A percentile compares a stretch with the other conserved stretches of the same genome.
Evolutionary conservation across 2,797 vertebrate genomes (phyloP).

Genomic region (Mormyrus proboscirostris): DNA sequence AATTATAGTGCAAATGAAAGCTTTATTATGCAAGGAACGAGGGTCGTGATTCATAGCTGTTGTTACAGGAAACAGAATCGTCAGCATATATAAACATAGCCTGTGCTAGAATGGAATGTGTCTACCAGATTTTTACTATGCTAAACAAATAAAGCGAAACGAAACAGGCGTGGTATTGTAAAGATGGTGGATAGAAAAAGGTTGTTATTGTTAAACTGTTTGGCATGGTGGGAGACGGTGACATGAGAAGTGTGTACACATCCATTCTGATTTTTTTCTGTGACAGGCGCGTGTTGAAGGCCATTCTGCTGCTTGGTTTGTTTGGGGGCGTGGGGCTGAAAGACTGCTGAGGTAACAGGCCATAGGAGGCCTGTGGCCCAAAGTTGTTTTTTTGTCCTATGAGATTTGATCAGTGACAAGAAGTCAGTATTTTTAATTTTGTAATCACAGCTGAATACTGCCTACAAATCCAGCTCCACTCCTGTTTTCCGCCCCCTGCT

Average conservation of each 20-base stretch:
- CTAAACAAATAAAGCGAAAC: not conserved
- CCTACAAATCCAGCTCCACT: not conserved
- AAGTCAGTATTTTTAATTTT: not conserved
- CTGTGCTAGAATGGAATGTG: constrained; percentile 28
- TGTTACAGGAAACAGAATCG: constrained; percentile 69
- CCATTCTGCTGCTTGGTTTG: not conserved
- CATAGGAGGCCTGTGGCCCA: not conserved
- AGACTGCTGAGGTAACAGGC: not conserved
- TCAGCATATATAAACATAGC: constrained; percentile 34
- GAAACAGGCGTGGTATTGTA: constrained; percentile 17
- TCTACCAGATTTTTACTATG: not conserved
- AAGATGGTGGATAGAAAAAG: not conserved
- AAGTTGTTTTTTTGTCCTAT: not conserved
- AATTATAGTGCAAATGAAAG: constrained; percentile 61
- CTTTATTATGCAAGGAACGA: constrained; percentile 66
- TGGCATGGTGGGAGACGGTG: not conserved
- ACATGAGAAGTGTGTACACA: not conserved
- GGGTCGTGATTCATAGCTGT: constrained; percentile 63
- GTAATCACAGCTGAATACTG: not conserved
- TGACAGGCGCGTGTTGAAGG: not conserved
- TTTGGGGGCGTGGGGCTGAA: not conserved
- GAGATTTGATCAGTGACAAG: not conserved
- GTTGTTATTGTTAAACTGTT: not conserved
- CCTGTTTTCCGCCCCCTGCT: not conserved
- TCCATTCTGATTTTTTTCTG: not conserved